phyloP scores from a whole-genome alignment of 2,888 invertebrate genomes.

The Apotomis capreana region DNA sequence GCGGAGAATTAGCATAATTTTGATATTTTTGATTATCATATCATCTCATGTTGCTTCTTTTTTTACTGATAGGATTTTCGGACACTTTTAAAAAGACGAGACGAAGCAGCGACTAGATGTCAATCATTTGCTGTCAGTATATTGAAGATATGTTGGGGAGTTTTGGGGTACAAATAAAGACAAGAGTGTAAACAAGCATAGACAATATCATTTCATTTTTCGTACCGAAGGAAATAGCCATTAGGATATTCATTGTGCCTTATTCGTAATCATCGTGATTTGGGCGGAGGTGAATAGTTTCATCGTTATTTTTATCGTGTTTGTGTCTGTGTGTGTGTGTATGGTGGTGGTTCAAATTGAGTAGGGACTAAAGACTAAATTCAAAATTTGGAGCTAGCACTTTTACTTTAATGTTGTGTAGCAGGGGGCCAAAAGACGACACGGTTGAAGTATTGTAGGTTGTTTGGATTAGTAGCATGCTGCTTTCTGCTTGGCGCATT shows the following conservation, averaged over 20 bases:
- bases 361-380: too few relatives aligned
- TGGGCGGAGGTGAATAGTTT: background rate
- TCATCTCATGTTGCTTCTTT: too few relatives aligned
- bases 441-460: background rate
- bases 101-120: too few relatives aligned
- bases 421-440: too few relatives aligned
- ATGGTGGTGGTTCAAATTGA: background rate
- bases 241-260: background rate
- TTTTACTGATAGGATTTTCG: too few relatives aligned
- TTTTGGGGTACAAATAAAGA: background rate
- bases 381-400: too few relatives aligned
- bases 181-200: background rate
- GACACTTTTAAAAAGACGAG: too few relatives aligned
- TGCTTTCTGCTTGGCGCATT: constrained; percentile 12
- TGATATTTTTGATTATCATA: too few relatives aligned
- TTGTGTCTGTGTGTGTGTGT: background rate
- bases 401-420: too few relatives aligned
- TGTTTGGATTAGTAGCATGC: background rate
- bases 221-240: background rate
- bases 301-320: background rate
- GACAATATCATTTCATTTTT: background rate
- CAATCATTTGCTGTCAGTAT: too few relatives aligned
- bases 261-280: background rate
- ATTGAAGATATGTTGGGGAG: background rate
- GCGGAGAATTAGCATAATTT: too few relatives aligned